phyloP scores from a whole-genome alignment of 2,113 vertebrate genomes.

The Neodontobutis hainanensis region DNA sequence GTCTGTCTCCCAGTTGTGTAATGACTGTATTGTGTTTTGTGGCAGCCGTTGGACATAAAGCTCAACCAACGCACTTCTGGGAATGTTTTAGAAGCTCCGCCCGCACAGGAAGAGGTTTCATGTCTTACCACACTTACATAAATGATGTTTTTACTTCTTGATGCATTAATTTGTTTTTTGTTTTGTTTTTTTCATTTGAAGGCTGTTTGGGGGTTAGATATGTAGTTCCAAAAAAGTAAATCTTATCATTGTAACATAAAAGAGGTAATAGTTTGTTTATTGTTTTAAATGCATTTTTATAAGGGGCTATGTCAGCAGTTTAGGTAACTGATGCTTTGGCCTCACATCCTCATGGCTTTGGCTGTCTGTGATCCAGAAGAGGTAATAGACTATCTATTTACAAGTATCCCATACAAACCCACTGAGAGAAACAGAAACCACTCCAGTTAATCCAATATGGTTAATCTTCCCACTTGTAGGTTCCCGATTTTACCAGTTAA shows the following conservation, averaged over 20 bases:
- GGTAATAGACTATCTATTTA: neutral
- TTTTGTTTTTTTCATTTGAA: too few species aligned
- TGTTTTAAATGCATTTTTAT: too few species aligned
- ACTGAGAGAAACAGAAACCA: neutral
- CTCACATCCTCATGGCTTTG: neutral
- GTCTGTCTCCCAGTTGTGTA: slow-evolving; percentile 40
- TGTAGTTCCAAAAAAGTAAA: too few species aligned
- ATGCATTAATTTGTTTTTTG: too few species aligned
- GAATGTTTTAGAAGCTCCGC: slow-evolving; percentile 11
- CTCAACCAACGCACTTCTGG: slow-evolving; percentile 11
- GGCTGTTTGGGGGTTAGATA: too few species aligned
- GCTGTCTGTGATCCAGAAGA: neutral
- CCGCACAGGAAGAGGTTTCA: slow-evolving; percentile 1
- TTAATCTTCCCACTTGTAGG: slow-evolving; percentile 13
- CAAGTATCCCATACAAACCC: neutral
- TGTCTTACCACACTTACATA: neutral
- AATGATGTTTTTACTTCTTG: slow-evolving; percentile 7
- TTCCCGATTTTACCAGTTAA: slow-evolving; percentile 30
- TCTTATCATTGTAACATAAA: too few species aligned
- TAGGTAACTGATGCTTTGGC: too few species aligned
- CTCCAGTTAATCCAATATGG: neutral
- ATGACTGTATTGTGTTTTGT: slow-evolving; percentile 45
- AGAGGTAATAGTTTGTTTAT: too few species aligned
- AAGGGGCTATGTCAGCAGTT: too few species aligned
- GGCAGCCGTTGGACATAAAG: slow-evolving; percentile 28